Percentiles rank a stretch among this genome's conserved stretches.
Evolutionary conservation across 2,797 vertebrate species (phyloP).

Genomic region (Enteromius trimaculatus): DNA sequence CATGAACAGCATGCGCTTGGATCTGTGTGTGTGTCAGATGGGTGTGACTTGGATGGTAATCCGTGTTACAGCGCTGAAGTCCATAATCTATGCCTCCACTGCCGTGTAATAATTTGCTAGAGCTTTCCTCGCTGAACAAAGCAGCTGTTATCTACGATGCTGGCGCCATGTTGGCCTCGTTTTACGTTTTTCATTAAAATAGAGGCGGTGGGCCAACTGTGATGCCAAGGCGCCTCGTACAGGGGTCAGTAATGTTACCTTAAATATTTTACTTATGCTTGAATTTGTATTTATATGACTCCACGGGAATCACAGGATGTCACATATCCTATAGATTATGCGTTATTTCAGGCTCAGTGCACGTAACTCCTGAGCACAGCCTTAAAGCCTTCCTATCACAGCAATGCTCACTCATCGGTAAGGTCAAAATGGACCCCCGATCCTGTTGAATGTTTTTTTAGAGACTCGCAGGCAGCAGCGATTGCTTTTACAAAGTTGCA

Average conservation of each 20-base stretch:
- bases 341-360: background rate
- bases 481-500: background rate
- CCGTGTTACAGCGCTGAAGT: conserved; percentile 39
- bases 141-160: conserved; percentile 60
- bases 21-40: conserved; percentile 1
- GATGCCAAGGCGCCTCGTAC: background rate
- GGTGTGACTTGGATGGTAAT: conserved; percentile 49
- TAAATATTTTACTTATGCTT: background rate
- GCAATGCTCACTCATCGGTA: conserved; percentile 5
- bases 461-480: background rate
- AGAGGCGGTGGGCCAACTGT: conserved; percentile 11
- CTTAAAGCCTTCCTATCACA: background rate
- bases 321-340: background rate
- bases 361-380: background rate
- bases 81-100: conserved; percentile 51
- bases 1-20: conserved; percentile 3
- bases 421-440: conserved; percentile 33
- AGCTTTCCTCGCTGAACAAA: conserved; percentile 57
- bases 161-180: conserved; percentile 67
- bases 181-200: conserved; percentile 50
- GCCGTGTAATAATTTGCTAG: conserved; percentile 39
- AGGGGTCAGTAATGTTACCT: conserved; percentile 11
- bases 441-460: conserved; percentile 43
- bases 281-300: background rate
- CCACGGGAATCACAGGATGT: background rate